phyloP scores from a whole-genome alignment of 2,113 vertebrate species.

The Coracopsis vasa region DNA sequence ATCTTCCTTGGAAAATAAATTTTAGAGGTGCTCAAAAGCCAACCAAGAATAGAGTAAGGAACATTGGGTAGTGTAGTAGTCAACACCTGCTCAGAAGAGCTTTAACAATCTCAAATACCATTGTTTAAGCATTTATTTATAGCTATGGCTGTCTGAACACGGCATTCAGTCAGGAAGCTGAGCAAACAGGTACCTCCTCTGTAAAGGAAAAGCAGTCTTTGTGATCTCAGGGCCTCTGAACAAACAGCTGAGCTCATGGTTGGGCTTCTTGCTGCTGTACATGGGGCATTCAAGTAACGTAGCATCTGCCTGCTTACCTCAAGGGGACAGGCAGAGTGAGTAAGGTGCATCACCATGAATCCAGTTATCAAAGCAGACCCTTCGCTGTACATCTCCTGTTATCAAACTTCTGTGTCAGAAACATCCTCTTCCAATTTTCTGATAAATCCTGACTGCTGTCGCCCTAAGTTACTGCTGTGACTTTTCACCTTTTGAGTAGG shows the following conservation, averaged over 20 bases:
- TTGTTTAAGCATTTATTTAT: background rate
- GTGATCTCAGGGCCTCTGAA: background rate
- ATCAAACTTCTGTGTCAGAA: background rate
- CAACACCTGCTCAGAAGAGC: background rate
- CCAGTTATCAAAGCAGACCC: background rate
- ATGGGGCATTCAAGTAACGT: background rate
- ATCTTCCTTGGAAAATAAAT: background rate
- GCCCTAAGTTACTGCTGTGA: background rate
- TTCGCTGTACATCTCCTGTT: background rate
- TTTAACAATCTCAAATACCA: background rate
- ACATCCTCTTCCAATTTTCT: background rate
- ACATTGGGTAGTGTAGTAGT: background rate
- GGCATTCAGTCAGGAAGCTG: background rate
- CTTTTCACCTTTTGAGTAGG: background rate
- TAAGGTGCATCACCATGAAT: background rate
- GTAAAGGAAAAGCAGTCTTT: background rate
- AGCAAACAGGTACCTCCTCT: background rate
- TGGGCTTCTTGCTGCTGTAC: background rate
- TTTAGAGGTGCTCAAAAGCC: background rate
- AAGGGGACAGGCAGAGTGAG: fast-evolving
- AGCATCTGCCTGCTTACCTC: background rate
- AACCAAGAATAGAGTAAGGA: background rate
- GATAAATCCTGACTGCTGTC: background rate
- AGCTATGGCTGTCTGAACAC: background rate
- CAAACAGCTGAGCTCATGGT: background rate